These are phyloP conservation scores for Thecophora atra DNA, from an alignment of 2,888 invertebrate species.

Conservation along the genomic window DNA sequence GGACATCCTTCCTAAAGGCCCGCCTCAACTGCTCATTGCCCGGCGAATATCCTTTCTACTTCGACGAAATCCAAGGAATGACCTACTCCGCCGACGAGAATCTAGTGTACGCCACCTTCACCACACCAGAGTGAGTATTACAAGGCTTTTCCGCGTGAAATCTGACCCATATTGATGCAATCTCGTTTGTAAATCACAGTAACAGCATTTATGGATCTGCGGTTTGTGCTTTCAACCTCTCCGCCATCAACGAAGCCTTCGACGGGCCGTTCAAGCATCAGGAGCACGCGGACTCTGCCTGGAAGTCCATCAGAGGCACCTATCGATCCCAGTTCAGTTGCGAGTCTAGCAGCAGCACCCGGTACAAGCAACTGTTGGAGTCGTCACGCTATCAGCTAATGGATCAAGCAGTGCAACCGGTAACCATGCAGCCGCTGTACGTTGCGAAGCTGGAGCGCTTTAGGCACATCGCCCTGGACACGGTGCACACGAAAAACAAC, in stretches of 20 bases:
- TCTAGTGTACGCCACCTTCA: slow-evolving; percentile 84
- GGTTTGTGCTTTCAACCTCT: slow-evolving; percentile 88
- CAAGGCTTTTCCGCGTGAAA: neutral
- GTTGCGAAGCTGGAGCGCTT: slow-evolving; percentile 77
- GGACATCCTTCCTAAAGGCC: slow-evolving; percentile 92
- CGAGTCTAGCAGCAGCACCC: slow-evolving; percentile 59
- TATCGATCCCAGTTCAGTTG: slow-evolving; percentile 74
- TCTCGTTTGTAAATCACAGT: slow-evolving; percentile 62
- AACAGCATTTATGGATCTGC: slow-evolving; percentile 93
- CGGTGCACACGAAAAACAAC: slow-evolving; percentile 74
- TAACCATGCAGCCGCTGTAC: slow-evolving; percentile 75
- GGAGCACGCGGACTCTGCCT: slow-evolving; percentile 77
- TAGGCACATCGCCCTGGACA: slow-evolving; percentile 83
- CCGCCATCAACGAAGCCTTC: slow-evolving; percentile 82
- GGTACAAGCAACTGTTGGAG: slow-evolving; percentile 69
- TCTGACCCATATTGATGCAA: neutral
- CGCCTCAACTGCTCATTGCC: slow-evolving; percentile 84
- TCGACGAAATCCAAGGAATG: slow-evolving; percentile 87
- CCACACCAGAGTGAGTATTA: slow-evolving; percentile 75
- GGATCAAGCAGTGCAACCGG: slow-evolving; percentile 85
- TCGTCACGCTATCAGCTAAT: slow-evolving; percentile 84
- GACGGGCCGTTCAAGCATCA: slow-evolving; percentile 88
- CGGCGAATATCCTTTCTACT: slow-evolving; percentile 88
- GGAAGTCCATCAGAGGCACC: slow-evolving; percentile 74
- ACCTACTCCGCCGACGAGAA: slow-evolving; percentile 80